Percentiles rank a stretch among this genome's conserved stretches.
These are phyloP conservation scores for Philopotamus ludificatus DNA, from an alignment of 1,140 invertebrate species.

Conservation along the genomic window DNA sequence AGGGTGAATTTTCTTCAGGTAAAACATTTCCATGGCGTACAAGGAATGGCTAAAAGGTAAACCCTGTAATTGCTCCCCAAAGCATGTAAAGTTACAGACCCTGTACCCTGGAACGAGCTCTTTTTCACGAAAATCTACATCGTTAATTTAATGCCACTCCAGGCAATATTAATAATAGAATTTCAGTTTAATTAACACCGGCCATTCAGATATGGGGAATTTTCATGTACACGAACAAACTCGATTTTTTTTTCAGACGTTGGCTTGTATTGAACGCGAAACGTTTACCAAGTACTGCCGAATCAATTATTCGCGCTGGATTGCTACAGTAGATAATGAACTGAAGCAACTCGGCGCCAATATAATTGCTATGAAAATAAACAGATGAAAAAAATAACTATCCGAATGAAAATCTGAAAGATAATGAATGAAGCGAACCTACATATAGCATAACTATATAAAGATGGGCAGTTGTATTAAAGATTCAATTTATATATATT, in stretches of 20 bases:
- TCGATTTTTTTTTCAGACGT: not conserved
- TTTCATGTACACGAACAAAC: not conserved
- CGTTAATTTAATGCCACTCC: not conserved
- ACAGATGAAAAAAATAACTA: no score
- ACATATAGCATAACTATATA: no score
- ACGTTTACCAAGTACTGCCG: not conserved
- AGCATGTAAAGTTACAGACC: not conserved
- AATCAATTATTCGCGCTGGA: not conserved
- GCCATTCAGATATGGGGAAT: not conserved
- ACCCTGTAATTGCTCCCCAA: conserved; percentile 5
- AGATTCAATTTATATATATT: no score
- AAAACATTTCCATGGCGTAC: not conserved
- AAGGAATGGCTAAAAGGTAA: conserved; percentile 2
- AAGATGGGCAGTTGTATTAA: no score
- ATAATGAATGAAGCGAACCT: no score
- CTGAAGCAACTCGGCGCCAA: not conserved
- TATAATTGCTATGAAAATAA: not conserved
- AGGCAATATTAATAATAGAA: not conserved
- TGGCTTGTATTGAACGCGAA: not conserved
- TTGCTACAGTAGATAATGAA: not conserved
- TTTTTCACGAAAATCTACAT: not conserved
- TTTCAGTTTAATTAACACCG: not conserved
- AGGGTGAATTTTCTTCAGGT: not conserved
- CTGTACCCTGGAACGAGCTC: not conserved
- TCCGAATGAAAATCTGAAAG: no score